Evolutionary conservation across 1,140 invertebrate species (phyloP).

Genomic region (Aricia agestis): DNA sequence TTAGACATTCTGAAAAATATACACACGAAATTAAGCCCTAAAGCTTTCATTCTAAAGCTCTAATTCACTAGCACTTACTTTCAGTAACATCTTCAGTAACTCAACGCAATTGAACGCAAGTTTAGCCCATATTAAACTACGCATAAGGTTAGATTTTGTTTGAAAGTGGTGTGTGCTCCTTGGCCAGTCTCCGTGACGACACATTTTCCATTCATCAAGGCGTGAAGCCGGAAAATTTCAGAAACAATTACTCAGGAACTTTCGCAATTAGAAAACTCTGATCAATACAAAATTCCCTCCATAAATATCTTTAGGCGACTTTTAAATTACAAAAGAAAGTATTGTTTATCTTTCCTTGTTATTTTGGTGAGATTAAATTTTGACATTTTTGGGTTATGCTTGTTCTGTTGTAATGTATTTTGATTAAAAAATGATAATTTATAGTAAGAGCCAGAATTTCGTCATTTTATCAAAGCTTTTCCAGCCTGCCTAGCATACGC

Average conservation of each 20-base stretch:
- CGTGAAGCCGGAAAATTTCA: conserved; percentile 20
- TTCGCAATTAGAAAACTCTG: conserved; percentile 25
- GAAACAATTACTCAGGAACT: conserved; percentile 26
- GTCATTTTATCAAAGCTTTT: too few relatives aligned
- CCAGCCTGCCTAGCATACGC: too few relatives aligned
- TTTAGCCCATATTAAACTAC: too few relatives aligned
- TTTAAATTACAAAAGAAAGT: conserved; percentile 8
- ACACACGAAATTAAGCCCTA: not conserved
- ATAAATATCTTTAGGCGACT: conserved; percentile 19
- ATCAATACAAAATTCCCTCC: conserved; percentile 20
- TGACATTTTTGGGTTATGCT: not conserved
- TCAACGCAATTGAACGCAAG: not conserved
- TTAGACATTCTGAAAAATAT: not conserved
- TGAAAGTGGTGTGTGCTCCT: not conserved
- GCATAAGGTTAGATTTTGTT: not conserved
- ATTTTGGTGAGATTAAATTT: not conserved
- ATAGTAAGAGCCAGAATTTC: too few relatives aligned
- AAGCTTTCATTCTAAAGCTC: not conserved
- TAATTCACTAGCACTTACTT: not conserved
- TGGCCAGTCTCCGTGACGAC: not conserved
- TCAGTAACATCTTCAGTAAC: not conserved
- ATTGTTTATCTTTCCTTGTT: not conserved
- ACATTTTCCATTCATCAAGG: conserved; percentile 15
- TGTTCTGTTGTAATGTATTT: not conserved
- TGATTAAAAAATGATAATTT: too few relatives aligned